Conservation (phyloP, 2,797 vertebrate genomes). For the Mastacembelus armatus region DNA sequence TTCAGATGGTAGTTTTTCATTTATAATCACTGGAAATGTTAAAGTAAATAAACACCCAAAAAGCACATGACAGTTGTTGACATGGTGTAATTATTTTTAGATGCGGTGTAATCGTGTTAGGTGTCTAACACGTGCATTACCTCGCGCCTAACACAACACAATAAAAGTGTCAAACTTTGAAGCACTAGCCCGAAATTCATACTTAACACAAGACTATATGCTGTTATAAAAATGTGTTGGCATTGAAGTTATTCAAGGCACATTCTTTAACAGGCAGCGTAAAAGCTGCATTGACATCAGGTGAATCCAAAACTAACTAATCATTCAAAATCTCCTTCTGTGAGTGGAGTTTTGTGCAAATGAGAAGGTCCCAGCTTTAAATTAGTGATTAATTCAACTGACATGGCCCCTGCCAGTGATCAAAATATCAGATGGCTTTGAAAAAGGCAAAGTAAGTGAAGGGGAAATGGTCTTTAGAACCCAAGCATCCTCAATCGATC, state of each 20-base stretch:
- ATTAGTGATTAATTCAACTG: conserved; percentile 80
- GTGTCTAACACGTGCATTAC: conserved; percentile 12
- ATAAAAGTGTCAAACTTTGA: conserved; percentile 24
- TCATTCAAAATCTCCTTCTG: conserved; percentile 43
- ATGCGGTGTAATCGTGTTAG: conserved; percentile 7
- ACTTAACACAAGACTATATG: conserved; percentile 21
- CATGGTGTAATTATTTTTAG: conserved; percentile 16
- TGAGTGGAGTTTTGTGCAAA: conserved; percentile 54
- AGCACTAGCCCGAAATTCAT: conserved; percentile 6
- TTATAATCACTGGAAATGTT: conserved; percentile 23
- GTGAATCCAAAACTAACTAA: conserved; percentile 43
- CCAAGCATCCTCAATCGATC: conserved; percentile 85
- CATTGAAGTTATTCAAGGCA: conserved; percentile 8
- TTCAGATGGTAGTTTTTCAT: background rate
- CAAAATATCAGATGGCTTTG: conserved; percentile 85
- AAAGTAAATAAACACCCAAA: conserved; percentile 36
- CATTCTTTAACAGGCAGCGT: conserved; percentile 9
- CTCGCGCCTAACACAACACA: conserved; percentile 2
- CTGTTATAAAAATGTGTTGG: background rate
- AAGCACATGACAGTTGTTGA: conserved; percentile 13
- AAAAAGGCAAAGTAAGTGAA: conserved; percentile 85
- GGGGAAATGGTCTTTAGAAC: conserved; percentile 85
- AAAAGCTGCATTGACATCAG: conserved; percentile 32
- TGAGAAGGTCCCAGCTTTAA: conserved; percentile 68
- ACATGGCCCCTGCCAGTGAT: conserved; percentile 77